Conservation (phyloP, 2,888 invertebrate genomes). For the Xestia xanthographa region DNA sequence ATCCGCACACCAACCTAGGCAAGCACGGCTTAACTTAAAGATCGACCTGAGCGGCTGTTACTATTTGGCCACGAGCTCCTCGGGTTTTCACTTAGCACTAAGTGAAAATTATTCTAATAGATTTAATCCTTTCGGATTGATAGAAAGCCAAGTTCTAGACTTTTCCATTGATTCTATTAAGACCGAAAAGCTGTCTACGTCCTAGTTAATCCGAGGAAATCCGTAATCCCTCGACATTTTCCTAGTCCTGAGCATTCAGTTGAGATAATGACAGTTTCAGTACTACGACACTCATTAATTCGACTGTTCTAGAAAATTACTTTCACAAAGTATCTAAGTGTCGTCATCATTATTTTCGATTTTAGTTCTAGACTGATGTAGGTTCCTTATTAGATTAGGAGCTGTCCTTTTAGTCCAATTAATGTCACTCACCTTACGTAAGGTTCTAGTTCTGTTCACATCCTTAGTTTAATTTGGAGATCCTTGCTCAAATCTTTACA, state of each 20-base stretch:
- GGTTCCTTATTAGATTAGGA: constrained; percentile 62
- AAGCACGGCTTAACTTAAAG: too few relatives aligned
- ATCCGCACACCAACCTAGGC: too few relatives aligned
- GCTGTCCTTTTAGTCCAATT: constrained; percentile 66
- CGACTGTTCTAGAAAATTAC: constrained; percentile 2
- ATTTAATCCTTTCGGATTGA: neutral
- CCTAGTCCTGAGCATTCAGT: constrained; percentile 7
- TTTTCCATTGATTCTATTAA: constrained; percentile 13
- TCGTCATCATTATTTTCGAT: constrained; percentile 2
- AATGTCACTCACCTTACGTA: constrained; percentile 61
- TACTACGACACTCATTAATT: constrained; percentile 13
- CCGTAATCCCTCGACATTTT: constrained; percentile 10
- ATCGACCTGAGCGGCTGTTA: too few relatives aligned
- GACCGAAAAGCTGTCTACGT: neutral
- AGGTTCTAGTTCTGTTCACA: constrained; percentile 40
- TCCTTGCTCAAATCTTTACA: constrained; percentile 38
- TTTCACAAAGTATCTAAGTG: neutral
- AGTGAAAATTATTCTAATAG: neutral
- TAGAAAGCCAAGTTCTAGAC: neutral
- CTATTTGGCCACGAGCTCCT: too few relatives aligned
- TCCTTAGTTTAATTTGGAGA: constrained; percentile 54
- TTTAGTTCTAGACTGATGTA: constrained; percentile 25
- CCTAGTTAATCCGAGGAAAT: constrained; percentile 3
- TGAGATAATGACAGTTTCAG: neutral
- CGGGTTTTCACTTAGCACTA: neutral